Evolutionary conservation across 2,888 invertebrate genomes (phyloP).

Genomic region (Dione vanillae): DNA sequence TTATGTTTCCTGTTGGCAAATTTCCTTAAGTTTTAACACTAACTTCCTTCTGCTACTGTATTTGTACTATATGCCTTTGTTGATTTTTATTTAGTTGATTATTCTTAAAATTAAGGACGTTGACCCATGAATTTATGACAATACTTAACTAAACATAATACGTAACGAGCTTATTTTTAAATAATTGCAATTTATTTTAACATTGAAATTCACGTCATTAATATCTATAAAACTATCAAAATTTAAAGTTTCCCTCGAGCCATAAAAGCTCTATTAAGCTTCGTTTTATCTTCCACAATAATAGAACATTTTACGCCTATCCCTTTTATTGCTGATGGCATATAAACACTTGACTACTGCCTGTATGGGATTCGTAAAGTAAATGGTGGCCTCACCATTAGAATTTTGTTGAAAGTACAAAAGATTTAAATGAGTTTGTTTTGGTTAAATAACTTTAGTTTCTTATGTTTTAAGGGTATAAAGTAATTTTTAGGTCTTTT

Average conservation of each 20-base stretch:
- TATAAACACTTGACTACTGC: constrained; percentile 46
- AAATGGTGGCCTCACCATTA: constrained; percentile 40
- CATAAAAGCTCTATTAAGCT: constrained; percentile 45
- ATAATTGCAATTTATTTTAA: background rate
- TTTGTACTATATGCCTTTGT: too few relatives aligned
- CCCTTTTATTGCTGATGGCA: constrained; percentile 48
- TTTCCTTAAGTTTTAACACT: too few relatives aligned
- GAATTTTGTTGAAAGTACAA: constrained; percentile 39
- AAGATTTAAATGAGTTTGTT: constrained; percentile 34
- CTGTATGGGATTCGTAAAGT: constrained; percentile 44
- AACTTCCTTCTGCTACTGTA: too few relatives aligned
- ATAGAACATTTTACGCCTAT: constrained; percentile 47
- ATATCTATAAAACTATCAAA: constrained; percentile 42
- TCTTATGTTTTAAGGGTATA: background rate
- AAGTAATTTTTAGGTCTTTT: too few relatives aligned
- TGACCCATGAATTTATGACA: too few relatives aligned
- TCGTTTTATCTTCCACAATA: constrained; percentile 46
- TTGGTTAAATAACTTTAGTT: background rate
- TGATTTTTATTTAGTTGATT: too few relatives aligned
- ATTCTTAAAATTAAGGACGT: too few relatives aligned
- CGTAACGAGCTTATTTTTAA: background rate
- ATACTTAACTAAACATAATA: too few relatives aligned
- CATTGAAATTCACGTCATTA: constrained; percentile 32
- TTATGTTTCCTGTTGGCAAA: too few relatives aligned
- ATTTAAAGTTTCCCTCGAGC: constrained; percentile 43